Conservation (phyloP, 2,113 vertebrate species). For the Crocuta crocuta region DNA sequence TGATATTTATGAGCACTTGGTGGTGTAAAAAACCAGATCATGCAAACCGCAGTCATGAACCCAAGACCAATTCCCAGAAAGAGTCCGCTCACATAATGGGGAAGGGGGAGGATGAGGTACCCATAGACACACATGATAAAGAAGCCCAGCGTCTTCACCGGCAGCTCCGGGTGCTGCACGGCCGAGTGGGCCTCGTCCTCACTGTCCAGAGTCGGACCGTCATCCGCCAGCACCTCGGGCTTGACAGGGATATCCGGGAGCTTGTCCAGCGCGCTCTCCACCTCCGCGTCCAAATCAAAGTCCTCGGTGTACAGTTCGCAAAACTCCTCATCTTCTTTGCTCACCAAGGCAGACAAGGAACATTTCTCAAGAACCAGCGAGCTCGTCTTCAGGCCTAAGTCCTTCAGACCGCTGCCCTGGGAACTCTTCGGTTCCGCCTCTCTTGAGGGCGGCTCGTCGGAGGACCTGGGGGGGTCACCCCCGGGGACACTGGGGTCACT, state of each 20-base stretch:
- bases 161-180: slow-evolving; percentile 86
- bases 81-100: slow-evolving; percentile 92
- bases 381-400: slow-evolving; percentile 83
- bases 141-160: slow-evolving; percentile 91
- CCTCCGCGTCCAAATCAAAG: slow-evolving; percentile 92
- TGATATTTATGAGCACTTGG: slow-evolving; percentile 83
- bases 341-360: slow-evolving; percentile 94
- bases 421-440: slow-evolving; percentile 73
- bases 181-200: slow-evolving; percentile 87
- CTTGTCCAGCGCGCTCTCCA: slow-evolving; percentile 88
- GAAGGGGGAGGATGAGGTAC: slow-evolving; percentile 95
- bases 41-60: slow-evolving; percentile 93
- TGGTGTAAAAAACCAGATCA: slow-evolving; percentile 95
- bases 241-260: slow-evolving; percentile 60
- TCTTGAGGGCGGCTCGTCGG: slow-evolving; percentile 82
- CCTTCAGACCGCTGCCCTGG: slow-evolving; percentile 84
- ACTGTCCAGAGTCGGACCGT: slow-evolving; percentile 85
- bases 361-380: slow-evolving; percentile 94
- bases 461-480: slow-evolving; percentile 78
- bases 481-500: slow-evolving; percentile 82
- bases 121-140: slow-evolving; percentile 93
- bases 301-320: slow-evolving; percentile 96
- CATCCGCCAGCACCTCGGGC: slow-evolving; percentile 81
- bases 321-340: slow-evolving; percentile 97
- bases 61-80: slow-evolving; percentile 93